Evolutionary conservation across 2,797 vertebrate genomes (phyloP), one percentile per base, ranked within the genome.

Genomic region (Sciaenops ocellatus): DNA sequence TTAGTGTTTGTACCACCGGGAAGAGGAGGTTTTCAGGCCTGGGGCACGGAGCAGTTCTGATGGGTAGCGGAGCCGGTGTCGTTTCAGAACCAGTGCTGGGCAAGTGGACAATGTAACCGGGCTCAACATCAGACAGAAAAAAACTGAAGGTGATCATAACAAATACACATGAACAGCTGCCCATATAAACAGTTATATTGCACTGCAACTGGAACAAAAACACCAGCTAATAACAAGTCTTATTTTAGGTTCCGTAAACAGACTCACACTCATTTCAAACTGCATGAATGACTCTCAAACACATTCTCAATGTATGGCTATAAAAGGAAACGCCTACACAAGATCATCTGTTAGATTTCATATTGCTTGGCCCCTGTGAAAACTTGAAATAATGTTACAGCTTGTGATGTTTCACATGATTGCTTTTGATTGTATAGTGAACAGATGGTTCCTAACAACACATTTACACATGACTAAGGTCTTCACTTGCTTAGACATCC

Each of bases 401-500:
- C 47, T 20, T 76, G 55, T 22, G 46, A 28, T 41, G 38, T 30
- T 28, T 51, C 63, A 41, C 30, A n/a, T n/a, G 44, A 26, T 42
- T 48, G 16, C 11, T n/a, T 26, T 38, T 47, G 10, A 64, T n/a
- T 61, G 24, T 16, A n/a, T 24, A 13, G 20, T 16, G 30, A 57
- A 57, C 64, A 60, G 54, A 51, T 51, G 54, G 42, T 59, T 60
- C 34, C 51, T 20, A 47, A 57, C 26, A 38, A 46, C 44, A 42
- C 63, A 51, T 52, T 13, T 15, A 22, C 47, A 68, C 6, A 22
- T 24, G 54, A 68, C 38, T 24, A 6, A 34, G 15, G 28, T 48
- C 42, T 57, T 66, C 15, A 48, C 22, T 50, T n/a, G 20, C 44
- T 59, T 8, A 59, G 52, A 59, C 30, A 28, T 74, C 64, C 55